These are phyloP conservation scores for Eupithecia exiguata DNA, from an alignment of 2,888 invertebrate species.

Conservation along the genomic window DNA sequence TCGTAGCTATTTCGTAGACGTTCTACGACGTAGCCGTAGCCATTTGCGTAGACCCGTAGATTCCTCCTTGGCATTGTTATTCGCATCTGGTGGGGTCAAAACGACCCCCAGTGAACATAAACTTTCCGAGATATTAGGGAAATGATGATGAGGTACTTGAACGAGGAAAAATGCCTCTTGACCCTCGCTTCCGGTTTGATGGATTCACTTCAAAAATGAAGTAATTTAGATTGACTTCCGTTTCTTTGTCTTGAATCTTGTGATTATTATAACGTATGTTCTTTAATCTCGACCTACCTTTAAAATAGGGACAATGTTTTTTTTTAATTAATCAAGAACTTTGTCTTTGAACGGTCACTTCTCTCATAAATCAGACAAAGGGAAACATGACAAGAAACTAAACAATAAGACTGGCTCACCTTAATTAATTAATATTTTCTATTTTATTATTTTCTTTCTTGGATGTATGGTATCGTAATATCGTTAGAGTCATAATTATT, in stretches of 20 bases:
- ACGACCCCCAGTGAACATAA: background rate
- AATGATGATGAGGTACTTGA: conserved; percentile 4
- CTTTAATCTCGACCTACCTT: background rate
- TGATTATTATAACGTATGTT: background rate
- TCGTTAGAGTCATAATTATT: too few species aligned
- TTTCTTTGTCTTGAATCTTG: conserved; percentile 11
- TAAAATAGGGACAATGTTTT: background rate
- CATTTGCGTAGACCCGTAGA: background rate
- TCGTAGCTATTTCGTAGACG: background rate
- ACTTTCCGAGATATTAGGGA: background rate
- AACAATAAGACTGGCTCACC: background rate
- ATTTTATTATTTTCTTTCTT: too few species aligned
- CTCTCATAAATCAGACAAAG: background rate
- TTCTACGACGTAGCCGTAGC: background rate
- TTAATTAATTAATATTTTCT: background rate
- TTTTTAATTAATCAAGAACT: background rate
- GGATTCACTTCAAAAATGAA: background rate
- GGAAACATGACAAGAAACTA: background rate
- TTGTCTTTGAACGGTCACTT: background rate
- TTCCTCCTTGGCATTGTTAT: background rate
- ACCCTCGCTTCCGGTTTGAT: conserved; percentile 5
- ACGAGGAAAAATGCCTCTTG: conserved; percentile 1
- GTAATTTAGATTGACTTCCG: conserved; percentile 13
- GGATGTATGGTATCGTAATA: too few species aligned
- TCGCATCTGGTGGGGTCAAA: conserved; percentile 4